Evolutionary conservation across 2,888 invertebrate species (phyloP), one percentile per base, ranked within the genome.

Genomic region (Ptilodon capucinus): DNA sequence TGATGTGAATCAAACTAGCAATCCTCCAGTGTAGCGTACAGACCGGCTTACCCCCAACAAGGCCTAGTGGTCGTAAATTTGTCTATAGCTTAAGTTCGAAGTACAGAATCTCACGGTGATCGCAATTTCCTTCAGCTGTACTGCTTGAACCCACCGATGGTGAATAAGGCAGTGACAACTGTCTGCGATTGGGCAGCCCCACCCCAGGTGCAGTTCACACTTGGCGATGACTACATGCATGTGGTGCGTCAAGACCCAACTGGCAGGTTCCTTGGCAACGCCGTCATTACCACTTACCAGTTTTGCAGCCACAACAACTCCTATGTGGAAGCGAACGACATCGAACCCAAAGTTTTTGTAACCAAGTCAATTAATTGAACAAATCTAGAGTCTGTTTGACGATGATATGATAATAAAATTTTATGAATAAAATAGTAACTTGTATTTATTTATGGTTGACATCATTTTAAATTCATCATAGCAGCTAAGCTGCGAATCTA

Each of bases 111-210:
- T n/a, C n/a, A n/a, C n/a, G n/a, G n/a, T n/a, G n/a, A n/a, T n/a
- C n/a, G n/a, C n/a, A n/a, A n/a, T 44, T 41, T n/a, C 46, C 76
- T 81, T 0, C 66, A 89, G 88, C 60, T 89, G 65, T 84, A 60
- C 66, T 89, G 88, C 64, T 40, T 84, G 1, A 81, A 80, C 36
- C 88, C 88, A 1, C 55, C 85, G 0, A 60, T 77, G 1, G 83
- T 88, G 8, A 79, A 79, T 44, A 81, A 79, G 42, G 86, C 74
- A 0, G 73, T 76, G 36, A 80, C 86, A 0, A 68, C 69, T 0
- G 86, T 87, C 0, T 89, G 88, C 66, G 89, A 89, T 59, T 87
- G 87, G 87, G 74, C 60, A 0, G 86, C 87, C 0, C 85, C 88
- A 0, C 88, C 88, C 0, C 81, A 80, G 40, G 85, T 88, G 0